Base-by-base conservation (phyloP, 2,888 invertebrate species). In the Eristalinus sepulchralis region DNA sequence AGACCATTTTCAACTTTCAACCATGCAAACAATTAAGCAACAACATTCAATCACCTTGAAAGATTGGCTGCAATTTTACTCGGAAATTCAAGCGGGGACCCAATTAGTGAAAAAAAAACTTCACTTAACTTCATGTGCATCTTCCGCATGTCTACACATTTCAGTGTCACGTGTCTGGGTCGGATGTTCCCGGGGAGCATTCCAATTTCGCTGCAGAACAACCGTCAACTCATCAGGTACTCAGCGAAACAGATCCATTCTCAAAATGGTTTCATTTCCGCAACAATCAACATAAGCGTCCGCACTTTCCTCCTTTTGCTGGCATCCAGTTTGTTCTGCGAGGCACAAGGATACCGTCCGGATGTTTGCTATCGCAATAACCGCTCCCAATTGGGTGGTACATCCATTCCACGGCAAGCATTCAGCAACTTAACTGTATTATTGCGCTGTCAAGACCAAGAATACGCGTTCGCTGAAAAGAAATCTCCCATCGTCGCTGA, bases 401-500 rank as follows among this genome's bases (percentile, higher is more conserved):
- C 59, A 80, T 73, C 17, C 22, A 62, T 73, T n/a, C 57, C 20
- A 11, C 22, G 11, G 33, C 39, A 57, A 11, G 34, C 75, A 64
- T 63, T 75, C 47, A 39, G 75, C 55, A 82, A 70, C 59, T 64
- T 34, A 59, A 20, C 47, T 70, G 39, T 64, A 64, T 75, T 75
- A 81, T 81, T 76, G 47, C 47, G 34, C 70, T 76, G 59, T 76
- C 76, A 76, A 63, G 27, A 59, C 34, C 27, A 59, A 76, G 57
- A 24, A 70, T 47, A 66, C 39, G 27, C 63, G 62, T 34, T 72
- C 39, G 17, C 55, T 20, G 11, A 11, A 62, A n/a, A 47, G 11
- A 59, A 31, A 75, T n/a, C n/a, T n/a, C 13, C 63, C 39, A 60
- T 55, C 10, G 34, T 9, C 53, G n/a, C n/a, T n/a, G n/a, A n/a